Base-by-base conservation (phyloP, 2,888 invertebrate species). In the Mythimna vitellina region DNA sequence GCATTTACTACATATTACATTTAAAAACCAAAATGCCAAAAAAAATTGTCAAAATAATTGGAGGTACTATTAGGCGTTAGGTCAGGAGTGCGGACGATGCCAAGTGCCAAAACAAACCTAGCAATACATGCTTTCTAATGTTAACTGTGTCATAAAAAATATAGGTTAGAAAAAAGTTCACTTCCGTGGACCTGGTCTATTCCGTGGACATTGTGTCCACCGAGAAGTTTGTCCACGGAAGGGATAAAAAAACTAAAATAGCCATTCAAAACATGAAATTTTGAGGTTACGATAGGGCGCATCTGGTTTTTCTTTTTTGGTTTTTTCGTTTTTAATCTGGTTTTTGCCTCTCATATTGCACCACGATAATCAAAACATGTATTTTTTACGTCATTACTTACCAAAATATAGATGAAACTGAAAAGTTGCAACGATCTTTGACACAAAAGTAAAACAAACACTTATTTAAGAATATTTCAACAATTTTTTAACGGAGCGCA, bases 391-490 rank as follows among this genome's bases (percentile, higher is more conserved):
- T 25, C 38, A 65, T 20, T 54, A 65, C 56, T 65, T 65, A 65
- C 56, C 54, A 4, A 54, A 56, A 25, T 65, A 54, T 54, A 3
- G 22, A 65, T 38, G 65, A 22, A 54, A 65, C 65, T 8, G 65
- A 65, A 65, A 56, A 65, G 65, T 56, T 54, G 56, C 65, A 65
- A 56, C 54, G 65, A 65, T 56, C 56, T 65, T 56, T 3, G 32
- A 65, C 54, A 38, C 38, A 54, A 65, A 54, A 54, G 54, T 54
- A 38, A 65, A 54, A 65, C 12, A 42, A 65, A 32, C 54, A 54
- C 38, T 54, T 54, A 8, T 65, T 65, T 38, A 65, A 1, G 6
- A 17, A 38, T 38, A 6, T 54, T 54, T 0, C 38, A 51, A 51
- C 4, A 7, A 35, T 0, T 8, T 38, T 54, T 54, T 65, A 1